Percentiles rank a stretch among this genome's conserved stretches.
Evolutionary conservation across 1,140 invertebrate species (phyloP).

Genomic region (Drosophila persimilis): DNA sequence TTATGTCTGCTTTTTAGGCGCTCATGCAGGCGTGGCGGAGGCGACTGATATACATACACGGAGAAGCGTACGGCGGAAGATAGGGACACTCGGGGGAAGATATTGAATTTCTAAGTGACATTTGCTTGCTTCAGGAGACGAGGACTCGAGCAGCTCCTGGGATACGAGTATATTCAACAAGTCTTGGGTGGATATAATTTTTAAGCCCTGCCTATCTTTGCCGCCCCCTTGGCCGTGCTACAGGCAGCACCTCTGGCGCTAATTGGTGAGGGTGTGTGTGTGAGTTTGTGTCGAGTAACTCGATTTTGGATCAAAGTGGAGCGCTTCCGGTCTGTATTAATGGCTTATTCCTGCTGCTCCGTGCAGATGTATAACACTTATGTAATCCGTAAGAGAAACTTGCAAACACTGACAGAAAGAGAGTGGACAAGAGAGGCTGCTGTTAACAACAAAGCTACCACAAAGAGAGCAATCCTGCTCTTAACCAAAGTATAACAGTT

Average conservation of each 20-base stretch:
- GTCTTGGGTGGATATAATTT: conserved; percentile 29
- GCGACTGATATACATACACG: conserved; percentile 19
- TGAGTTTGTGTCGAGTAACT: conserved; percentile 5
- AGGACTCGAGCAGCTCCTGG: background rate
- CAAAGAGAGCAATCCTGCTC: conserved; percentile 6
- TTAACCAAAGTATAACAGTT: conserved; percentile 42
- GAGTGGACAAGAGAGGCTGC: conserved; percentile 2
- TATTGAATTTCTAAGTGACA: conserved; percentile 68
- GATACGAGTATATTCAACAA: conserved; percentile 56
- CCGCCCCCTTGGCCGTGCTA: background rate
- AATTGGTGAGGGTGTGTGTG: conserved; percentile 20
- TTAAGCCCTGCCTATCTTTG: background rate
- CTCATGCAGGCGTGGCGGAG: conserved; percentile 54
- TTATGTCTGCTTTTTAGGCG: conserved; percentile 74
- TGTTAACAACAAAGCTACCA: conserved; percentile 8
- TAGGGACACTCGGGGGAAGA: conserved; percentile 21
- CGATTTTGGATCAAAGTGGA: conserved; percentile 26
- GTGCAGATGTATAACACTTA: conserved; percentile 46
- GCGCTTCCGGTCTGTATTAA: conserved; percentile 1
- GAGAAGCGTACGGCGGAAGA: background rate
- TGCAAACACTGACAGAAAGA: conserved; percentile 9
- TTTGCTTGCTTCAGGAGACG: conserved; percentile 21
- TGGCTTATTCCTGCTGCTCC: conserved; percentile 14
- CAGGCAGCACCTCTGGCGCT: conserved; percentile 9
- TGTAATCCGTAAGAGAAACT: conserved; percentile 32